Percentiles rank a stretch among this genome's conserved stretches.
These are phyloP conservation scores for Tuberolachnus salignus DNA, from an alignment of 2,888 invertebrate species.

Conservation along the genomic window DNA sequence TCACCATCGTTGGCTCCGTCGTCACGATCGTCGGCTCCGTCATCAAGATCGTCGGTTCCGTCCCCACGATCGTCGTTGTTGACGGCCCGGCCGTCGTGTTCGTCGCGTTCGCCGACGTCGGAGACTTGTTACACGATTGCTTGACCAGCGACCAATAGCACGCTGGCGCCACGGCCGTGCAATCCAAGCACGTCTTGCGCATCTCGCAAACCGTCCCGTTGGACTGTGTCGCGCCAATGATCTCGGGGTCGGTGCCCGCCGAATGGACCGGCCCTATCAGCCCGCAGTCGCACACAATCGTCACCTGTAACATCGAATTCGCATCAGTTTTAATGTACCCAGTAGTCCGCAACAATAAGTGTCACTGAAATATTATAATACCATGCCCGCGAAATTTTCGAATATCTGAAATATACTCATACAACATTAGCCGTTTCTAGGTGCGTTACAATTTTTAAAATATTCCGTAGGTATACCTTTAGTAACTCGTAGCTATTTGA, in stretches of 20 bases:
- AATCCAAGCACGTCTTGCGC: background rate
- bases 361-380: no score
- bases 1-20: no score
- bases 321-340: no score
- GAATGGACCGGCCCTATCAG: background rate
- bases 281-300: background rate
- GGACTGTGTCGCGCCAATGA: background rate
- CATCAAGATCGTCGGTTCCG: background rate
- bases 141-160: conserved; percentile 24
- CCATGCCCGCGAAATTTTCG: no score
- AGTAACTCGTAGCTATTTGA: no score
- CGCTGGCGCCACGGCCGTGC: background rate
- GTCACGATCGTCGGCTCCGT: background rate
- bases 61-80: no score
- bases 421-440: no score
- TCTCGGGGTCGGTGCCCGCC: background rate
- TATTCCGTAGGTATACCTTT: no score
- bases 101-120: background rate
- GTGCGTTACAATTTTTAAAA: no score
- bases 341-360: no score
- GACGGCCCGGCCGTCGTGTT: background rate
- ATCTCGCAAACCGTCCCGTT: background rate
- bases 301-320: background rate
- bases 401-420: no score
- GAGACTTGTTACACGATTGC: background rate